Base-by-base conservation (phyloP, 2,113 vertebrate genomes). In the Dicrurus megarhynchus region DNA sequence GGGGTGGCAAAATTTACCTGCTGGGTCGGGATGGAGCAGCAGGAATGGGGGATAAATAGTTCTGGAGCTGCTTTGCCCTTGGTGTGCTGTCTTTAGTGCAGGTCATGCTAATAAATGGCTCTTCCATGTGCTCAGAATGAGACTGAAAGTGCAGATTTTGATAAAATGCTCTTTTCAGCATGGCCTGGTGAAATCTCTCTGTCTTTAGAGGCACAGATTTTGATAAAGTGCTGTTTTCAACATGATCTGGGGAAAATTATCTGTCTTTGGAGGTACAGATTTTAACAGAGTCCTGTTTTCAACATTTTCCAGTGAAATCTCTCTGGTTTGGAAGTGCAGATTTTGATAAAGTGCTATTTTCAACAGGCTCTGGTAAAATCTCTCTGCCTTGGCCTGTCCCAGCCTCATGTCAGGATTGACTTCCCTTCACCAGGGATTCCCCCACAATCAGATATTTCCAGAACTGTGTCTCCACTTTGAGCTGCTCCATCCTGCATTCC, bases 391-490 rank as follows among this genome's bases (percentile, higher is more conserved):
- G 28, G 13, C 21, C 37, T 35, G 6, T 20, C 41, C 50, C 56
- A 42, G 0, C 30, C 76, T 41, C 13, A 6, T 4, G 6, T 33
- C 41, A 87, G 44, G 13, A 26, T 1, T 35, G 55, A 3, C 53
- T 41, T 50, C 9, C 53, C n/a, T 42, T 37, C 15, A 27, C 21
- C 5, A 13, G n/a, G 18, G 12, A 2, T 16, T 71, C 39, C 60
- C 21, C 19, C 27, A 2, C 0, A 8, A 24, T 4, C 3, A 3
- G 28, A 15, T 27, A 30, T 17, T 41, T 9, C 37, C 20, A 17
- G 24, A 69, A 27, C 10, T 5, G 4, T 2, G 27, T 10, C 41
- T 8, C 13, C 13, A 3, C 50, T 79, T 27, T 3, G 57, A 76
- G 9, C 49, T 46, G 28, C 16, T 5, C 6, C 1, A 6, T 30